These are phyloP conservation scores for Percina caprodes DNA, from an alignment of 2,113 vertebrate species.

Conservation along the genomic window DNA sequence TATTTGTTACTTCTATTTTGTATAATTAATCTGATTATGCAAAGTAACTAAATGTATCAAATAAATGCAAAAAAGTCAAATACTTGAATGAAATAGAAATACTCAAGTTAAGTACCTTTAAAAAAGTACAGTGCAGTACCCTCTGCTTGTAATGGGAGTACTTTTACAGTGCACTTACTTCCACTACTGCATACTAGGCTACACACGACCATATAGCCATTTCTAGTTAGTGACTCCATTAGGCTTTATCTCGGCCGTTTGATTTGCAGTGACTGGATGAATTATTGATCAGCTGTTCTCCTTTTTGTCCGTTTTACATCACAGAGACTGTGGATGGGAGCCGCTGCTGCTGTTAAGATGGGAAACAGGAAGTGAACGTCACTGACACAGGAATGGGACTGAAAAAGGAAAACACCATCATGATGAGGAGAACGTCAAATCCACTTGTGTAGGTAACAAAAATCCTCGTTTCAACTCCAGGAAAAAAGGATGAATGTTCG, in stretches of 20 bases:
- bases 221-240: not conserved
- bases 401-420: slow-evolving; percentile 61
- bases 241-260: not conserved
- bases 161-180: too few species aligned
- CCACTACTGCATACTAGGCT: too few species aligned
- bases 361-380: slow-evolving; percentile 84
- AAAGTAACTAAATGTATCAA: not conserved
- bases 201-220: not conserved
- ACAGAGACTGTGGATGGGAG: slow-evolving; percentile 4
- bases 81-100: not conserved
- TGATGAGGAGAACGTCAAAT: slow-evolving; percentile 70
- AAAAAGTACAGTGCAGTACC: too few species aligned
- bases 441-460: slow-evolving; percentile 28
- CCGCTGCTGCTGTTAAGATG: slow-evolving; percentile 20
- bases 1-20: not conserved
- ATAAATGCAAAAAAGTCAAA: not conserved
- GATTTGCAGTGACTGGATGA: slow-evolving; percentile 31
- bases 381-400: slow-evolving; percentile 76
- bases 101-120: too few species aligned
- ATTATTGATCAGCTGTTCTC: slow-evolving; percentile 34
- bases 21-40: not conserved
- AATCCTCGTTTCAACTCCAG: slow-evolving; percentile 2
- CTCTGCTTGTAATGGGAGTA: too few species aligned
- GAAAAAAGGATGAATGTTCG: slow-evolving; percentile 74
- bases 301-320: slow-evolving; percentile 3